phyloP scores from a whole-genome alignment of 2,797 vertebrate genomes.

The Channallabes apus region DNA sequence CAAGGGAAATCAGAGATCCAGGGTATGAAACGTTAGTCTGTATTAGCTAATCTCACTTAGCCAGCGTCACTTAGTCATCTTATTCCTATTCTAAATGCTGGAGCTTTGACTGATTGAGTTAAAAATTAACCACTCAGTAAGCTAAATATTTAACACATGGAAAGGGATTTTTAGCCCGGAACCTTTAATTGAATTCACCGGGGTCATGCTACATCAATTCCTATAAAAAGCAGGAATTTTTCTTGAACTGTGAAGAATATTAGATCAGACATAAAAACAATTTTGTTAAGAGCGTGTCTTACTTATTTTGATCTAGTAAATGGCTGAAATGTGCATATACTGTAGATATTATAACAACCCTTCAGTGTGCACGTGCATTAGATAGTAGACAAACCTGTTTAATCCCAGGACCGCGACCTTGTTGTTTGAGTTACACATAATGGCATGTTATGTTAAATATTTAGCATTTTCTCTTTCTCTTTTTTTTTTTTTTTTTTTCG shows the following conservation, averaged over 20 bases:
- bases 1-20: slow-evolving; percentile 84
- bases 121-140: not conserved
- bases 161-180: not conserved
- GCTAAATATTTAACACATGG: not conserved
- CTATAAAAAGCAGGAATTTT: not conserved
- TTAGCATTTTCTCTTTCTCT: not conserved
- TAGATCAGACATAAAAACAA: not conserved
- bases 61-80: not conserved
- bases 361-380: not conserved
- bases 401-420: not conserved
- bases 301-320: not conserved
- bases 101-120: not conserved
- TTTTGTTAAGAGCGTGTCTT: not conserved
- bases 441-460: not conserved
- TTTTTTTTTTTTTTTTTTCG: not conserved
- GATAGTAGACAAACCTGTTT: not conserved
- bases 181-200: slow-evolving; percentile 2
- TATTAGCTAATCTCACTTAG: not conserved
- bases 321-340: not conserved
- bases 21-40: slow-evolving; percentile 70
- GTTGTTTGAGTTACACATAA: not conserved
- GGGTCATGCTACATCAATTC: not conserved
- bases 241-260: not conserved
- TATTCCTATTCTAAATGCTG: not conserved
- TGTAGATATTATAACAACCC: not conserved